Evolutionary conservation across 1,140 invertebrate genomes (phyloP).

Genomic region (Physella acuta): DNA sequence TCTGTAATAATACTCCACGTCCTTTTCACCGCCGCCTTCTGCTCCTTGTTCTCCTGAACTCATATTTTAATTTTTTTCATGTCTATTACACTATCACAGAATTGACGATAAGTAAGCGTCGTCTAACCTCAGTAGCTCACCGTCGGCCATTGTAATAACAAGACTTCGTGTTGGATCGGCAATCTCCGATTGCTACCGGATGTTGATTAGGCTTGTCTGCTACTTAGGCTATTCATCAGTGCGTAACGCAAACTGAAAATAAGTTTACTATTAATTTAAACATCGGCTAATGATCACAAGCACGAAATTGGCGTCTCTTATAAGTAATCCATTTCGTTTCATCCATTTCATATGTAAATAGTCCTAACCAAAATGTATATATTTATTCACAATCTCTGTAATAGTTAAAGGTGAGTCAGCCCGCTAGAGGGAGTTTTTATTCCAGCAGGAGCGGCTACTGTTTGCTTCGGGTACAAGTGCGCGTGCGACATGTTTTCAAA

Average conservation of each 20-base stretch:
- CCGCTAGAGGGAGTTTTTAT: conserved; percentile 23
- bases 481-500: not conserved
- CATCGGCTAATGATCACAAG: not conserved
- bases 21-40: conserved; percentile 46
- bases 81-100: conserved; percentile 29
- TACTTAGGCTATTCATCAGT: not conserved
- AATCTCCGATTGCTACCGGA: conserved; percentile 42
- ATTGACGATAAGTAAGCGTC: conserved; percentile 32
- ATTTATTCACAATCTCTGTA: not conserved
- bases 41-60: conserved; percentile 42
- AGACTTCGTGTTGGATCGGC: conserved; percentile 37
- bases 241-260: not conserved
- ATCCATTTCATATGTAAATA: not conserved
- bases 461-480: not conserved
- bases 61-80: conserved; percentile 36
- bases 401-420: not conserved
- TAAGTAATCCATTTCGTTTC: not conserved
- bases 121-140: conserved; percentile 37
- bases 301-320: not conserved
- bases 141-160: conserved; percentile 51
- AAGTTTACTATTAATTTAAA: not conserved
- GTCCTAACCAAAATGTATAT: not conserved
- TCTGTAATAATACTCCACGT: conserved; percentile 49
- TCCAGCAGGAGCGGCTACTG: conserved; percentile 16
- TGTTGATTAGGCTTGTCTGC: conserved; percentile 32